Evolutionary conservation across 2,797 vertebrate species (phyloP).

Genomic region (Furcifer pardalis): DNA sequence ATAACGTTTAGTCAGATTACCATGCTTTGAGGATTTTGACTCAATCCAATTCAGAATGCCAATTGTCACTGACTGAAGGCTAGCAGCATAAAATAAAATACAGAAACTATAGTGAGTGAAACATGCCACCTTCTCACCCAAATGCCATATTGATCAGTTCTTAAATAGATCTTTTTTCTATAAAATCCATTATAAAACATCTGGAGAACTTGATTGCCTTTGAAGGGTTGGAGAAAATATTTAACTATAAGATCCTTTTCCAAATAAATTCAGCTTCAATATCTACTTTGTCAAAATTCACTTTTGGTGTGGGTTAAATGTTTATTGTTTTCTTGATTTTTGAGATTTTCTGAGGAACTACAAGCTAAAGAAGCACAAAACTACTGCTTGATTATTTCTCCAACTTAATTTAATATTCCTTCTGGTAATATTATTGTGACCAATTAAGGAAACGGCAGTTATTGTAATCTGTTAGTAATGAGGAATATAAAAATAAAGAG

Average conservation of each 20-base stretch:
- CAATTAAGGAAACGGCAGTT: conserved; percentile 16
- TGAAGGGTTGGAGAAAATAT: conserved; percentile 52
- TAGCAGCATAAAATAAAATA: background rate
- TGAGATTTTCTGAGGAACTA: background rate
- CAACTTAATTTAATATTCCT: background rate
- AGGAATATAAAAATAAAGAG: background rate
- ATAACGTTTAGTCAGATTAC: background rate
- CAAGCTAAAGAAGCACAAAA: background rate
- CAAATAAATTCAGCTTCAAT: conserved; percentile 24
- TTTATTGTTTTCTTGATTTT: background rate
- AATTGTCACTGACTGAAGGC: background rate
- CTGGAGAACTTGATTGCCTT: conserved; percentile 12
- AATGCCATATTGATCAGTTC: background rate
- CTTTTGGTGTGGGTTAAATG: background rate
- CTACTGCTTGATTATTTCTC: background rate
- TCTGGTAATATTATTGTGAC: background rate
- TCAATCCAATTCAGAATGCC: background rate
- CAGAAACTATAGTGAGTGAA: background rate
- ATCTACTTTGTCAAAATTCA: background rate
- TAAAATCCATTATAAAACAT: conserved; percentile 43
- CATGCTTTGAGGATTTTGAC: background rate
- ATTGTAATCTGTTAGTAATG: conserved; percentile 38
- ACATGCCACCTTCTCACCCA: background rate
- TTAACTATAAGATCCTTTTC: conserved; percentile 49
- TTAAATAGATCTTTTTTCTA: conserved; percentile 28